phyloP scores from a whole-genome alignment of 30 jellyfish, hydroid and myxozoan species.

The Mastigias papua region DNA sequence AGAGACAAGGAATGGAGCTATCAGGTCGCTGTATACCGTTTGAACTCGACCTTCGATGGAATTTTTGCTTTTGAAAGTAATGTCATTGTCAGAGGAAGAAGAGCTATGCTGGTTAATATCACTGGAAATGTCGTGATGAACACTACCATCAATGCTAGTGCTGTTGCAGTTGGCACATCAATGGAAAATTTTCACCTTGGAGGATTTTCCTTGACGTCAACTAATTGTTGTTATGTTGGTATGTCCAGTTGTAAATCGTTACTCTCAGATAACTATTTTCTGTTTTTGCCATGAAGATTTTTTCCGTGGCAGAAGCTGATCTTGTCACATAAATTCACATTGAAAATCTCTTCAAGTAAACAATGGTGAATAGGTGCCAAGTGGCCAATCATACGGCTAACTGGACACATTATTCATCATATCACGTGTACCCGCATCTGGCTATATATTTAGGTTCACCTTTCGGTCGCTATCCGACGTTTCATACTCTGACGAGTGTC shows the following conservation, averaged over 20 bases:
- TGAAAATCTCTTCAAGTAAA: no score
- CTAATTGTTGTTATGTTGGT: slow-evolving; percentile 72
- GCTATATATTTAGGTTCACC: no score
- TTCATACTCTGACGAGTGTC: no score
- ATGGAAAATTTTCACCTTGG: slow-evolving; percentile 12
- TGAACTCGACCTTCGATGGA: neutral
- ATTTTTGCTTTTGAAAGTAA: slow-evolving; percentile 18
- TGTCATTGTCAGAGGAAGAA: slow-evolving; percentile 32
- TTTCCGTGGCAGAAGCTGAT: no score
- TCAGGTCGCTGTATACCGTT: neutral
- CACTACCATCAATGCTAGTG: slow-evolving; percentile 41
- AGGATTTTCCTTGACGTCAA: slow-evolving; percentile 14
- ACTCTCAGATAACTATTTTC: neutral
- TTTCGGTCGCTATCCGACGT: no score
- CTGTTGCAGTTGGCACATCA: neutral
- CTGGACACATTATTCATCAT: no score
- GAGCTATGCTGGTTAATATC: slow-evolving; percentile 12
- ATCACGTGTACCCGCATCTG: no score
- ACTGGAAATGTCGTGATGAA: slow-evolving; percentile 4
- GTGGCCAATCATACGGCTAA: no score
- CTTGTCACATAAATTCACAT: no score
- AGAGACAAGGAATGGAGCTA: slow-evolving; percentile 21
- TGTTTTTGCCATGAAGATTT: no score
- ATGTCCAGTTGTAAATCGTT: neutral
- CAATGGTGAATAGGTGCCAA: no score